Base-by-base conservation (phyloP, 2,888 invertebrate species). In the Mellilla xanthometata region DNA sequence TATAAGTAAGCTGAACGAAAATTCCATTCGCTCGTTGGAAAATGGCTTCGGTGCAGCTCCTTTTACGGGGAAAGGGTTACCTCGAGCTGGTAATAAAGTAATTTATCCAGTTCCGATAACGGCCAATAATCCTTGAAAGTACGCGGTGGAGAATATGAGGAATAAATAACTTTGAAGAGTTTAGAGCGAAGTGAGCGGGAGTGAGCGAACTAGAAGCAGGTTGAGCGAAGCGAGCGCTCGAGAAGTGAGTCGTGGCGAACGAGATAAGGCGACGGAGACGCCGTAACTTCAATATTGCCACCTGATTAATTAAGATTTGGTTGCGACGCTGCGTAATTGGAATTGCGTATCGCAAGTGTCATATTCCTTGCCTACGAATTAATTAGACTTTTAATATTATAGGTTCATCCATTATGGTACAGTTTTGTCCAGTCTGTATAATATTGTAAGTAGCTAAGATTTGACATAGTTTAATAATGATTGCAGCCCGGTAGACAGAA, bases 81-180 rank as follows among this genome's bases (percentile, higher is more conserved):
- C 60, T 68, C 63, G 65, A 68, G 68, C 70, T 71, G 69, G 83
- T 81, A 82, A 86, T 84, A 82, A 82, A 85, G 84, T 82, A 81
- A 86, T 86, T 84, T 85, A 86, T 81, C 82, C 82, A 81, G 73
- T 81, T 72, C 72, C 82, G 85, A 85, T 85, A 86, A 80, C 78
- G 73, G 77, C 69, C 73, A 82, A 83, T 85, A 84, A 86, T 84
- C 83, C 77, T 56, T 56, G 57, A 60, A 65, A 68, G 66, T 64
- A 57, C 59, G 50, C 30, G 44, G 44, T 38, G 39, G 54, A 43
- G 44, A 42, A 45, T 49, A 49, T 49, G 44, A 49, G 36, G 49
- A 40, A 49, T 49, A 49, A 49, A 49, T 49, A 49, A 49, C 44
- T 43, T 49, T 49, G 34, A 42, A 39, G 49, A 48, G 42, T 34